A percentile compares a stretch with the other conserved stretches of the same genome.
Conservation (phyloP, 1,140 invertebrate species). For the Batillaria attramentaria region DNA sequence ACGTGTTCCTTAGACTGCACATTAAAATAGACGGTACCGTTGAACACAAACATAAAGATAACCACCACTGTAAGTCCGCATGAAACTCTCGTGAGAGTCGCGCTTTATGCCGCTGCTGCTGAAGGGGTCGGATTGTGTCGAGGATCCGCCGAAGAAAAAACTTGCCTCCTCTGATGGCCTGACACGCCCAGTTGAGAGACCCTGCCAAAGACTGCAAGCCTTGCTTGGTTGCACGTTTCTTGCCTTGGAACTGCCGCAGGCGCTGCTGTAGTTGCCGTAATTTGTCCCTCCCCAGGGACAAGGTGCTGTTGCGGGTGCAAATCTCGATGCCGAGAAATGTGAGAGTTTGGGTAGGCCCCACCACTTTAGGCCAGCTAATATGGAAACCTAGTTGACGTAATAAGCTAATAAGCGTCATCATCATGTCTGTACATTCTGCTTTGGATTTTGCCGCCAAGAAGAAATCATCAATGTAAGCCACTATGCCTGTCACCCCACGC, state of each 20-base stretch:
- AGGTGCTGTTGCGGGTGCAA: background rate
- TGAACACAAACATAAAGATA: background rate
- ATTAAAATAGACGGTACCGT: background rate
- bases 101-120: slow-evolving; percentile 3
- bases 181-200: background rate
- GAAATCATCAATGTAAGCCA: slow-evolving; percentile 22
- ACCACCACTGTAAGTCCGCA: background rate
- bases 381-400: background rate
- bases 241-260: background rate
- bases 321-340: background rate
- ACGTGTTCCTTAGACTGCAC: too few relatives aligned
- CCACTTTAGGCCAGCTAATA: background rate
- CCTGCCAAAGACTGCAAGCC: background rate
- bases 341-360: background rate
- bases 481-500: background rate
- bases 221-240: background rate
- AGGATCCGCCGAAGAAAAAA: slow-evolving; percentile 3
- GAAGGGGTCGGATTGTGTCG: background rate
- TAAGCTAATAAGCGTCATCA: background rate
- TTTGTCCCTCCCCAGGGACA: background rate
- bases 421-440: background rate
- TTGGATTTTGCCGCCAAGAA: background rate
- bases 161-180: background rate
- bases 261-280: background rate
- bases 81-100: background rate